Conservation (phyloP, 2,113 vertebrate genomes). For the Sisor rabdophorus region DNA sequence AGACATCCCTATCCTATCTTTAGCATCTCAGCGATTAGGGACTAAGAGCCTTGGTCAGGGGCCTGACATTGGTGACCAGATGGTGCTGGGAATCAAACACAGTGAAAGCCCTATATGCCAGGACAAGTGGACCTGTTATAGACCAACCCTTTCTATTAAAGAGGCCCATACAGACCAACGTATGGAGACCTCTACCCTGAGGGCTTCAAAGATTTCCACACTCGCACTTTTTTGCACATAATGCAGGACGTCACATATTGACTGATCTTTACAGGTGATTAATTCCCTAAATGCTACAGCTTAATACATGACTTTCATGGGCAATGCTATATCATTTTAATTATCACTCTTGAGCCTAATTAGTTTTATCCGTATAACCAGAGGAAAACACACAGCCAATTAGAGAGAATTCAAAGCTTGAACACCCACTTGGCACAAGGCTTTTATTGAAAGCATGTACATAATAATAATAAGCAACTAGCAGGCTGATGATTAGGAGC, state of each 20-base stretch:
- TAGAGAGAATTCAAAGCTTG: conserved; percentile 67
- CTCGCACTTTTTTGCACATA: neutral
- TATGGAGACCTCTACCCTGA: conserved; percentile 36
- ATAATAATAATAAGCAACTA: conserved; percentile 24
- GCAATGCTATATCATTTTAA: conserved; percentile 69
- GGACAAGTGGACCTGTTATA: no score
- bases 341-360: conserved; percentile 70
- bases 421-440: conserved; percentile 45
- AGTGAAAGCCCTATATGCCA: no score
- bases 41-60: no score
- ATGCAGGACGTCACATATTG: conserved; percentile 34
- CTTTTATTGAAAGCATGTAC: conserved; percentile 54
- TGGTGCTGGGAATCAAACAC: no score
- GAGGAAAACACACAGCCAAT: conserved; percentile 69
- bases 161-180: no score
- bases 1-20: no score
- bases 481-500: neutral
- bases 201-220: neutral
- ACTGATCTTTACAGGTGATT: conserved; percentile 69
- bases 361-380: conserved; percentile 69
- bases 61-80: no score
- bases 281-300: conserved; percentile 66
- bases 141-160: no score
- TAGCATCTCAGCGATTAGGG: no score
- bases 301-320: conserved; percentile 64